Evolutionary conservation across 1,140 invertebrate genomes (phyloP), one percentile per base, ranked within the genome.

Genomic region (Caenorhabditis inopinata): DNA sequence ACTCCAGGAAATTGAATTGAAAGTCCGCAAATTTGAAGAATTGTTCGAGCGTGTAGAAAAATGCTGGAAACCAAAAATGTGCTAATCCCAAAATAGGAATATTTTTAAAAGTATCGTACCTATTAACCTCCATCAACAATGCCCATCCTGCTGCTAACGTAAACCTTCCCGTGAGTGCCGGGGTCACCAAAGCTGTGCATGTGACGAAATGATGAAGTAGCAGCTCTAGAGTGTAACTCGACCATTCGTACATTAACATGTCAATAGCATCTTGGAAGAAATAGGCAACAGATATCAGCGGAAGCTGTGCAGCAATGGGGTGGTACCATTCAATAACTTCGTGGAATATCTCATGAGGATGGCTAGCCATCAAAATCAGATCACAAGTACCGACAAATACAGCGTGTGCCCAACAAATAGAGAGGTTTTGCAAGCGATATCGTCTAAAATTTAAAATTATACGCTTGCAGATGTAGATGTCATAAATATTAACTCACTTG

Each of bases 71-170:
- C n/a, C 16, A 25, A 23, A 80, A 42, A 42, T 7, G 5, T 42
- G 38, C 6, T 42, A 5, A 42, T n/a, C n/a, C n/a, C n/a, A n/a
- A 29, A 35, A 82, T 49, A 25, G n/a, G 27, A 25, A 35, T n/a
- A 35, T 29, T 82, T 35, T 21, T 23, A 18, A 74, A 35, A 32
- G 5, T 58, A 1, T 45, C 51, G 32, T 48, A 84, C 85, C 85
- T 85, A 49, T 85, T 85, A 29, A 86, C 79, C 48, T 85, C 85
- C 85, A 85, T 85, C 21, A 86, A 51, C 14, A 85, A 48, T 25
- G 85, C 83, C 82, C 85, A 85, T 45, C 85, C 85, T 9, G 82
- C 85, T 48, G 84, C 85, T 1, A 78, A 45, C 16, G 82, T 68
- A 45, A 85, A 85, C 25, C 75, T 78, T 62, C 78, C 32, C 23